Evolutionary conservation across 2,797 vertebrate genomes (phyloP).

Genomic region (Schizopygopsis pylzovi): DNA sequence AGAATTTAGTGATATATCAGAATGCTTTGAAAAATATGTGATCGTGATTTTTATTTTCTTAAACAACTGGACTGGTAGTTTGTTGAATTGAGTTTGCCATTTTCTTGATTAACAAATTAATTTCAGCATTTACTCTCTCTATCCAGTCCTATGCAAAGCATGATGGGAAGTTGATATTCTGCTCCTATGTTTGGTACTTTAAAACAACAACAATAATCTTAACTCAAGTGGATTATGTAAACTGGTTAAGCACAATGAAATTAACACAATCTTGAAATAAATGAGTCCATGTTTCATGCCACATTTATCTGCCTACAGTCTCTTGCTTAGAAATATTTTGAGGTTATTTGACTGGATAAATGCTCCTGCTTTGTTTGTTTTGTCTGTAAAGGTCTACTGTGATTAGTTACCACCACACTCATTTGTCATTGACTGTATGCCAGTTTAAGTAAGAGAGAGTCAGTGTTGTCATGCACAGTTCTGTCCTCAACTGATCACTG

Average conservation of each 20-base stretch:
- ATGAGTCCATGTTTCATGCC: not conserved
- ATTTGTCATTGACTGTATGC: conserved; percentile 10
- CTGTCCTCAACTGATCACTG: not conserved
- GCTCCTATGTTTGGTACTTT: not conserved
- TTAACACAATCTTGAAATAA: too few species aligned
- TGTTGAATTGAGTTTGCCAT: too few species aligned
- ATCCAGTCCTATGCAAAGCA: too few species aligned
- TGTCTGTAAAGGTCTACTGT: conserved; percentile 3
- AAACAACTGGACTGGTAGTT: too few species aligned
- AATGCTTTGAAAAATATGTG: too few species aligned
- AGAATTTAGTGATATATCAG: too few species aligned
- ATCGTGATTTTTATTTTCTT: too few species aligned
- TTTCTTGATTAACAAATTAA: too few species aligned
- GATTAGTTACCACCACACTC: not conserved
- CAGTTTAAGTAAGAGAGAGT: conserved; percentile 1
- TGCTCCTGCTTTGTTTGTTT: not conserved
- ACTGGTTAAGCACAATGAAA: too few species aligned
- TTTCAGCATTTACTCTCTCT: too few species aligned
- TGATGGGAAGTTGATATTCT: too few species aligned
- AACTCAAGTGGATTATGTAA: too few species aligned
- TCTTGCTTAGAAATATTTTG: not conserved
- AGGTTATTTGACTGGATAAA: not conserved
- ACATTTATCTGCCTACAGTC: not conserved
- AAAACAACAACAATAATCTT: not conserved
- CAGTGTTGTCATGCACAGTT: not conserved